These are phyloP conservation scores for Siniperca obscura DNA, from an alignment of 2,797 vertebrate genomes.

Conservation along the genomic window DNA sequence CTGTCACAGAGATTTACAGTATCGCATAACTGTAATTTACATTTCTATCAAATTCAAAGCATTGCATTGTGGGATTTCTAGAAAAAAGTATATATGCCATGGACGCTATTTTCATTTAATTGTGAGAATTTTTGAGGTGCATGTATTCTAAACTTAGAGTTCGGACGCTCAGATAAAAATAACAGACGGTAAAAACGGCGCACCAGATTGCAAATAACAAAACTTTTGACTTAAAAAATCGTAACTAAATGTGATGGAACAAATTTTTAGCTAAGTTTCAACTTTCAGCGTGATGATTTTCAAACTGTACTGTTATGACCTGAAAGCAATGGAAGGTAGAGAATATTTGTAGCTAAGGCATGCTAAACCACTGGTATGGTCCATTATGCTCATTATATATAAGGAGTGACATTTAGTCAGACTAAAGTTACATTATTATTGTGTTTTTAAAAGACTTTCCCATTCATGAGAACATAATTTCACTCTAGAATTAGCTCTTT, in stretches of 20 bases:
- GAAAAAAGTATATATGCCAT: not conserved
- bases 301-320: not conserved
- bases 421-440: not conserved
- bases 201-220: no score
- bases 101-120: no score
- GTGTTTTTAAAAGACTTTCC: not conserved
- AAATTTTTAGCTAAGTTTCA: not conserved
- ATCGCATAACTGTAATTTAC: not conserved
- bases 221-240: not conserved
- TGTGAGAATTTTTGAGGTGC: not conserved
- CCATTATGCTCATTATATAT: not conserved
- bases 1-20: not conserved
- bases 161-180: not conserved
- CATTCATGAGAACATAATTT: not conserved
- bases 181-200: not conserved
- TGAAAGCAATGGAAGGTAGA: not conserved
- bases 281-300: not conserved
- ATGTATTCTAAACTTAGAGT: not conserved
- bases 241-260: not conserved
- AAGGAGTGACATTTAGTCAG: not conserved
- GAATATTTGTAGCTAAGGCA: not conserved
- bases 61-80: not conserved
- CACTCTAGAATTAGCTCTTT: not conserved
- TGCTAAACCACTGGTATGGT: not conserved
- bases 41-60: not conserved